phyloP scores from a whole-genome alignment of 2,888 invertebrate species.

The Bimastos eiseni region DNA sequence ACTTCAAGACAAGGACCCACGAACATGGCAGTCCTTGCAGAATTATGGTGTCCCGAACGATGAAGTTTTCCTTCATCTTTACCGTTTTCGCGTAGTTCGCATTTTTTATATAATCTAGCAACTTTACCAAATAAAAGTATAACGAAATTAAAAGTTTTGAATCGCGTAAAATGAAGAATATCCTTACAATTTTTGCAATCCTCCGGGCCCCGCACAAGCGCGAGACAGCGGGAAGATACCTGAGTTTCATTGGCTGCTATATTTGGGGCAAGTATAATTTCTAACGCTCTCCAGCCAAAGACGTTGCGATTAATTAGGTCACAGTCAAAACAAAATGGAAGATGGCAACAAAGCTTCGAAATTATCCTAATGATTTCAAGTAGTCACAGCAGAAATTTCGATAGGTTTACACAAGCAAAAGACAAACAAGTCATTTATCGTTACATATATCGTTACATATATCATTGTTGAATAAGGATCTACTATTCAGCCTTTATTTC shows the following conservation, averaged over 20 bases:
- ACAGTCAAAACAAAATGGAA: conserved; percentile 6
- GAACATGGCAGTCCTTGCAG: not conserved
- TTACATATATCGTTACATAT: not conserved
- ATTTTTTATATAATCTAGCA: not conserved
- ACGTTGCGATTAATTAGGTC: not conserved
- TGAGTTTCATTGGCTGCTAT: not conserved
- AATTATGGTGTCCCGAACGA: not conserved
- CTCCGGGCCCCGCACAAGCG: not conserved
- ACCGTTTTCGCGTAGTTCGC: not conserved
- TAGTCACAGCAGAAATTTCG: not conserved
- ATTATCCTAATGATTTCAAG: not conserved
- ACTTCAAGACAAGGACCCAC: not conserved
- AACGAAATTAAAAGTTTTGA: not conserved
- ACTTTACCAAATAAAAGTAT: not conserved
- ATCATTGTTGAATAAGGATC: not conserved
- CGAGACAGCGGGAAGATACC: conserved; percentile 17
- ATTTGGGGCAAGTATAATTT: not conserved
- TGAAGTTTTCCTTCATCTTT: not conserved
- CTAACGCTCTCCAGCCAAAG: not conserved
- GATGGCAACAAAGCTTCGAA: not conserved
- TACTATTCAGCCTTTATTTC: not conserved
- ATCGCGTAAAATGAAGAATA: conserved; percentile 1
- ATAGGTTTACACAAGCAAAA: not conserved
- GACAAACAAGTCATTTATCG: not conserved
- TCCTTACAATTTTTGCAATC: conserved; percentile 8